Conservation (phyloP, 2,113 vertebrate species). For the Rhinopomastus cyanomelas region DNA sequence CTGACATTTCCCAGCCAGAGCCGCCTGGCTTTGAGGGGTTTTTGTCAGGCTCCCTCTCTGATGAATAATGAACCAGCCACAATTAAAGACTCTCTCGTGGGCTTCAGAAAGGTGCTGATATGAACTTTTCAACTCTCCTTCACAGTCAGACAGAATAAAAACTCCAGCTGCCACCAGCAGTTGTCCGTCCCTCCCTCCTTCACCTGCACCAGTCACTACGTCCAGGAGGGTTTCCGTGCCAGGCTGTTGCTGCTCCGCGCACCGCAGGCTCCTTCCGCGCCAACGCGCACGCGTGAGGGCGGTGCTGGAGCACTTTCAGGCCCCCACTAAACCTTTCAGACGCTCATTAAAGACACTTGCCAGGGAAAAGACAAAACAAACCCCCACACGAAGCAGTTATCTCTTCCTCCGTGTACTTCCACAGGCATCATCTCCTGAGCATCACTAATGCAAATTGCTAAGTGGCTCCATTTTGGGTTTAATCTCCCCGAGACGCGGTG, state of each 20-base stretch:
- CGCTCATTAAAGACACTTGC: neutral
- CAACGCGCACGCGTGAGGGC: neutral
- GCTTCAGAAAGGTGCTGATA: slow-evolving; percentile 8
- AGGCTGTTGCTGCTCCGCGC: neutral
- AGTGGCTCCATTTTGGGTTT: neutral
- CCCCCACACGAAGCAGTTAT: neutral
- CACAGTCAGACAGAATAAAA: neutral
- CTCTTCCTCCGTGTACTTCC: neutral
- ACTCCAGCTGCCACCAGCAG: neutral
- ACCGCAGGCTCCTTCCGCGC: neutral
- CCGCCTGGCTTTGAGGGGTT: neutral
- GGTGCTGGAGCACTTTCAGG: neutral
- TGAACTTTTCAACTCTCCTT: neutral
- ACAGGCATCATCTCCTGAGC: neutral
- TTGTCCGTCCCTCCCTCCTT: neutral
- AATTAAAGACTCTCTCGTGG: neutral
- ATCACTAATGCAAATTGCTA: neutral
- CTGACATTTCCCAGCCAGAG: neutral
- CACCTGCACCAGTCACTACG: neutral
- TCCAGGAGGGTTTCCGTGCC: neutral
- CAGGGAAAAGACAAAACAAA: neutral
- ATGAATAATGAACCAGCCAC: slow-evolving; percentile 41
- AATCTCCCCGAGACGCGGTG: neutral
- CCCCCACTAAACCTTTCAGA: neutral
- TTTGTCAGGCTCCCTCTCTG: slow-evolving; percentile 10